A percentile compares a stretch with the other conserved stretches of the same genome.
These are phyloP conservation scores for Myotis findleyi DNA, from an alignment of 2,797 vertebrate species.

Conservation along the genomic window DNA sequence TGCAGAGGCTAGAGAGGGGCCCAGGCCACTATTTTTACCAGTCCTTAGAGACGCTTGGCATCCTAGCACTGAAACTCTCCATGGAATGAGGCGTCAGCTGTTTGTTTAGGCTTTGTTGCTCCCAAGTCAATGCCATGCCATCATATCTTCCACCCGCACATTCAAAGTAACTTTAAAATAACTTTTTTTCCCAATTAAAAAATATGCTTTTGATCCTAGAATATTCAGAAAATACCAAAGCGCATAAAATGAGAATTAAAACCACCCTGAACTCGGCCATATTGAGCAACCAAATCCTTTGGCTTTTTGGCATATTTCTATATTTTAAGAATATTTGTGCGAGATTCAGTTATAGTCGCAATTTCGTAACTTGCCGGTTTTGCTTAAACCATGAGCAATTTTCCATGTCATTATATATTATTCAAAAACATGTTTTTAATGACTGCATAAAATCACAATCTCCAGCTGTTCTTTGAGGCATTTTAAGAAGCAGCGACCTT, in stretches of 20 bases:
- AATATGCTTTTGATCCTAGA: background rate
- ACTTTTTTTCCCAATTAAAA: background rate
- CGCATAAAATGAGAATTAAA: background rate
- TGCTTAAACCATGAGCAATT: slow-evolving; percentile 17
- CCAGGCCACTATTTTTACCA: background rate
- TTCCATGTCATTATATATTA: slow-evolving; percentile 28
- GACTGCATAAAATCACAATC: background rate
- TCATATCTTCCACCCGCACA: background rate
- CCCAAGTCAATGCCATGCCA: background rate
- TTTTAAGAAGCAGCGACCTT: slow-evolving; percentile 50
- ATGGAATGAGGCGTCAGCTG: background rate
- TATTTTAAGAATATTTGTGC: slow-evolving; percentile 12
- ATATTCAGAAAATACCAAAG: background rate
- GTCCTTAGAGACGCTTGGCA: background rate
- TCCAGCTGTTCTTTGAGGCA: background rate
- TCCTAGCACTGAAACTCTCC: background rate
- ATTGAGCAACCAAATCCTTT: slow-evolving; percentile 7
- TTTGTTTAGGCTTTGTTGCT: background rate
- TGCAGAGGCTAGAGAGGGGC: background rate
- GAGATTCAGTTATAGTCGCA: background rate
- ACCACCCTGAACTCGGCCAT: background rate
- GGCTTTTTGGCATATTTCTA: background rate
- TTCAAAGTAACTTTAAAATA: background rate
- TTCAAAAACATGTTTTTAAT: slow-evolving; percentile 56
- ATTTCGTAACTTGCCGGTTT: background rate